phyloP scores from a whole-genome alignment of 53 echinoderm and acorn worm species.

The Paracentrotus lividus region DNA sequence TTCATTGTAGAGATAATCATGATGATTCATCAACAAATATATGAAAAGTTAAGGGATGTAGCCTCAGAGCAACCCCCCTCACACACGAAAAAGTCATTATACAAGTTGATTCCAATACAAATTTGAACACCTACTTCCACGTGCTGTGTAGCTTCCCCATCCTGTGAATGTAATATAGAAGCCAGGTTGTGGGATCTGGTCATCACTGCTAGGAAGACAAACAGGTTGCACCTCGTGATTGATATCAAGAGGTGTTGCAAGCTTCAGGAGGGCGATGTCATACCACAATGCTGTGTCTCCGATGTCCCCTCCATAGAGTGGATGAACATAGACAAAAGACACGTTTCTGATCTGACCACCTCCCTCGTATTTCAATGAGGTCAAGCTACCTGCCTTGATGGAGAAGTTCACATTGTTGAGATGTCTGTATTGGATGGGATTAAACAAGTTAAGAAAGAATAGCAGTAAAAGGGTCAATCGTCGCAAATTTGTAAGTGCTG shows the following conservation, averaged over 20 bases:
- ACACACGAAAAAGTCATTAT: no score
- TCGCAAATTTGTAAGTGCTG: no score
- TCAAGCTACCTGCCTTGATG: constrained; percentile 47
- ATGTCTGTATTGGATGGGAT: no score
- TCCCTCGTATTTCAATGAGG: background rate
- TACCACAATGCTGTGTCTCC: background rate
- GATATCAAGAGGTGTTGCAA: constrained; percentile 7
- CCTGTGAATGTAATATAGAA: constrained; percentile 56
- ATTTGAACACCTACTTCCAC: constrained; percentile 3
- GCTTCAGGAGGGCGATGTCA: constrained; percentile 67
- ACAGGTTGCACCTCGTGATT: constrained; percentile 58
- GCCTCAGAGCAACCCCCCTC: no score
- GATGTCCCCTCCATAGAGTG: background rate
- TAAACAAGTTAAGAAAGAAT: no score
- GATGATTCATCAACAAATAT: no score
- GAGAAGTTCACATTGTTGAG: background rate
- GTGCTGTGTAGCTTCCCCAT: constrained; percentile 62
- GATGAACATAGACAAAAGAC: background rate
- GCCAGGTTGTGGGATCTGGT: background rate
- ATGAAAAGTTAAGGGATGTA: no score
- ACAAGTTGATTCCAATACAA: no score
- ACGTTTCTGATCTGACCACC: constrained; percentile 43
- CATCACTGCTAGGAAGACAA: constrained; percentile 28
- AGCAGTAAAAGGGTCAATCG: no score
- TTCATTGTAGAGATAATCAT: no score